Percentiles rank a stretch among this genome's conserved stretches.
Conservation (phyloP, 2,113 vertebrate species). For the Lepus americanus region DNA sequence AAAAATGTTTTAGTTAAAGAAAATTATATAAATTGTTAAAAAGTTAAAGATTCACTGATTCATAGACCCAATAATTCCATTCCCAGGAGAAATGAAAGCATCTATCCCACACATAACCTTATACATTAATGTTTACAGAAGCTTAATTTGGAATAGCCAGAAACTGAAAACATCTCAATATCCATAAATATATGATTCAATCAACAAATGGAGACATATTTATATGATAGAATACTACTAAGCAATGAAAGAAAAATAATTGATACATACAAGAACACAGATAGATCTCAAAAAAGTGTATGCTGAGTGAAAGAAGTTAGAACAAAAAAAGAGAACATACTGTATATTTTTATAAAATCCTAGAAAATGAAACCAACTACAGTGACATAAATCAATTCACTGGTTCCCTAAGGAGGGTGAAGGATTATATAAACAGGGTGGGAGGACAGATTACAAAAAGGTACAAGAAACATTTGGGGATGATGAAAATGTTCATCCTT, state of each 20-base stretch:
- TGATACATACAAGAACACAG: background rate
- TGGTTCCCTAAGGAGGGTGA: background rate
- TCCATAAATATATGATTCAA: background rate
- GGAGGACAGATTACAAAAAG: background rate
- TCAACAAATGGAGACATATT: background rate
- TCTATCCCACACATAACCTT: background rate
- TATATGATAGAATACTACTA: background rate
- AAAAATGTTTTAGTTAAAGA: too few relatives aligned
- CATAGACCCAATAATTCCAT: background rate
- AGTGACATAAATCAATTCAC: background rate
- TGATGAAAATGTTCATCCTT: background rate
- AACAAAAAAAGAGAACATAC: background rate
- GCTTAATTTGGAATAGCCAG: background rate
- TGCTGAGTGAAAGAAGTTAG: background rate
- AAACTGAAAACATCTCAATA: background rate
- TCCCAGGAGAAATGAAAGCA: background rate
- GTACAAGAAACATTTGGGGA: background rate
- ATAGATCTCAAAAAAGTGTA: background rate
- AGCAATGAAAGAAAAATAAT: background rate
- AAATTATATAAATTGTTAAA: too few relatives aligned
- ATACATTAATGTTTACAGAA: background rate
- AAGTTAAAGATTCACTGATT: background rate
- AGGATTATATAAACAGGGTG: background rate
- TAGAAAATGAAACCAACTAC: constrained; percentile 9
- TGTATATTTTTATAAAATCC: background rate